Evolutionary conservation across 2,797 vertebrate genomes (phyloP).

Genomic region (Zenarchopterus dispar): DNA sequence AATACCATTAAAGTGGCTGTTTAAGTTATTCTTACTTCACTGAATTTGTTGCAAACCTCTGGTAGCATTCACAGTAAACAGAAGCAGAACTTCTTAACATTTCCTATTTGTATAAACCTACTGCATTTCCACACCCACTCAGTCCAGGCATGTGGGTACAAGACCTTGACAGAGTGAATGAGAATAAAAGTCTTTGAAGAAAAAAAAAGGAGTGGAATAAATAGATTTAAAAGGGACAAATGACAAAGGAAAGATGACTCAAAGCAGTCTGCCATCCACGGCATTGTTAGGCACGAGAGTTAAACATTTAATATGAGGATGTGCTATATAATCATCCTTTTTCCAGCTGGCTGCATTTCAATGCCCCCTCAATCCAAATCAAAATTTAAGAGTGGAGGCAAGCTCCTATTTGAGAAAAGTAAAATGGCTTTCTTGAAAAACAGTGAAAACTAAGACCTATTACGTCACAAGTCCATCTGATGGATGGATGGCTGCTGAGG

Average conservation of each 20-base stretch:
- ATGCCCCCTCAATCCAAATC: neutral
- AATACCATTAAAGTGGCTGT: neutral
- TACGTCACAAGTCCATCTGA: too few relatives aligned
- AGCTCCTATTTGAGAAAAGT: neutral
- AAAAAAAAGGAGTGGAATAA: neutral
- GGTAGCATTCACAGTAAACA: neutral
- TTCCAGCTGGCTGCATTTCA: neutral
- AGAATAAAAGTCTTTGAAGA: conserved; percentile 6
- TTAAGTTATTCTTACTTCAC: neutral
- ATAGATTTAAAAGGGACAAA: conserved; percentile 2
- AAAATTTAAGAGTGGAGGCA: neutral
- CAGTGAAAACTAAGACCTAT: too few relatives aligned
- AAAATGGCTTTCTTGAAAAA: neutral
- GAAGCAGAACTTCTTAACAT: conserved; percentile 2
- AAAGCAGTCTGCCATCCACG: conserved; percentile 2
- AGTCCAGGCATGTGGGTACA: conserved; percentile 3
- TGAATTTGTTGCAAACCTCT: too few relatives aligned
- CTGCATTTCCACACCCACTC: conserved; percentile 10
- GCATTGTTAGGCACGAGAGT: conserved; percentile 2
- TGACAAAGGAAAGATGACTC: neutral
- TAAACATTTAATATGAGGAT: conserved; percentile 11
- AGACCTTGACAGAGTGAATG: conserved; percentile 16
- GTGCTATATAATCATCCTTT: neutral
- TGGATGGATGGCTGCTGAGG: neutral
- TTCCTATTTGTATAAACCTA: conserved; percentile 7